Evolutionary conservation across 2,797 vertebrate species (phyloP).

Genomic region (Pygocentrus nattereri): DNA sequence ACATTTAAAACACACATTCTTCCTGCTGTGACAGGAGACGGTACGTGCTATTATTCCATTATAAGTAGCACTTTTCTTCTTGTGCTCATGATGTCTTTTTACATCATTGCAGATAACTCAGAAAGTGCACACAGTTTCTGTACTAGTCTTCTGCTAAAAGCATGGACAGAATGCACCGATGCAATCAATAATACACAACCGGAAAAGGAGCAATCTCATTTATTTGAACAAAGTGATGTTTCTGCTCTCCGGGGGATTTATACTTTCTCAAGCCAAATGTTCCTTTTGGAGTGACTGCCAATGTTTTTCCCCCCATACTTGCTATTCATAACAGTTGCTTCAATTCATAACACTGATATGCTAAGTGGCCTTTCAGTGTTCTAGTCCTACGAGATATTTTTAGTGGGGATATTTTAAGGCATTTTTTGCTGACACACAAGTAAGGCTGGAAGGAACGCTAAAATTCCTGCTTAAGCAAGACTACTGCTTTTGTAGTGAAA

Average conservation of each 20-base stretch:
- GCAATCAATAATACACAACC: background rate
- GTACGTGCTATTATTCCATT: constrained; percentile 10
- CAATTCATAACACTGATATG: background rate
- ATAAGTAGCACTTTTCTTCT: background rate
- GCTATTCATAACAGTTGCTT: background rate
- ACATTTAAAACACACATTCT: constrained; percentile 15
- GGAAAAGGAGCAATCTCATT: constrained; percentile 20
- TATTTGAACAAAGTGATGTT: constrained; percentile 1
- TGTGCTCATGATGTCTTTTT: background rate
- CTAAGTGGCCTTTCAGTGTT: background rate
- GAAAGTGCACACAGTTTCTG: background rate
- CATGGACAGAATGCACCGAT: background rate
- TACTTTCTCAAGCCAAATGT: constrained; percentile 3
- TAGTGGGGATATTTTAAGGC: background rate
- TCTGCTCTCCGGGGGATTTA: background rate
- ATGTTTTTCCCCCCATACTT: background rate
- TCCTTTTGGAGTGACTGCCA: background rate
- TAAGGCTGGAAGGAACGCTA: too few species aligned
- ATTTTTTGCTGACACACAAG: background rate
- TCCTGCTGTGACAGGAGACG: constrained; percentile 13
- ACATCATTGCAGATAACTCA: background rate
- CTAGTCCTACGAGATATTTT: background rate
- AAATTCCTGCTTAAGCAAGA: too few species aligned
- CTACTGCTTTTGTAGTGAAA: background rate
- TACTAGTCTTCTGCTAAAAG: background rate